Conservation (phyloP, 2,888 invertebrate genomes). For the Hartigia nigra region DNA sequence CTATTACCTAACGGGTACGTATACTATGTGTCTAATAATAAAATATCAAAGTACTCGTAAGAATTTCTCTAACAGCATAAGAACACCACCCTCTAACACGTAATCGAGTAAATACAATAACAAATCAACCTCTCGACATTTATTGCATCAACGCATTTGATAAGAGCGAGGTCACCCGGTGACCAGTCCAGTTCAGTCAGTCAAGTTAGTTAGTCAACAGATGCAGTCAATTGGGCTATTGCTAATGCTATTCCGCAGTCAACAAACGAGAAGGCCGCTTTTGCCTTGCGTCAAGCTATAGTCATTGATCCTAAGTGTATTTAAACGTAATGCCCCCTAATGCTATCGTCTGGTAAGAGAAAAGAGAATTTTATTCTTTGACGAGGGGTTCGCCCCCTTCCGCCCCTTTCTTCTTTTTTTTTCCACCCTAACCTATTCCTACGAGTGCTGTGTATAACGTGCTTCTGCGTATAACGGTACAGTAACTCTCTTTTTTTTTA, state of each 20-base stretch:
- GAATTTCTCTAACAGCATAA: background rate
- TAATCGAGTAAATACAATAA: conserved; percentile 24
- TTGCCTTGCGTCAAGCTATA: background rate
- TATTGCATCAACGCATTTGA: conserved; percentile 58
- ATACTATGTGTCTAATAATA: background rate
- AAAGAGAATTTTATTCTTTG: background rate
- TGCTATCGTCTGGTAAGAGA: conserved; percentile 4
- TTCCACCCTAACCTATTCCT: conserved; percentile 38
- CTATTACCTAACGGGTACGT: background rate
- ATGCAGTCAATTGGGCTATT: conserved; percentile 50
- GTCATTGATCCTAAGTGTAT: conserved; percentile 12
- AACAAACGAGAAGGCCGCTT: background rate
- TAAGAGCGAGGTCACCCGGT: conserved; percentile 54
- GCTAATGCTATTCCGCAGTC: conserved; percentile 16
- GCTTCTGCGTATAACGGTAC: background rate
- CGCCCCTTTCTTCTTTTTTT: conserved; percentile 34
- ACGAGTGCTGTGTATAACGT: conserved; percentile 10
- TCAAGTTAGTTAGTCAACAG: conserved; percentile 38
- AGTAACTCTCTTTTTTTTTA: background rate
- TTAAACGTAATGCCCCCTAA: conserved; percentile 12
- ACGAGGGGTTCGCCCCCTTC: conserved; percentile 2
- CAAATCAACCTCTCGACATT: conserved; percentile 53
- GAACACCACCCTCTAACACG: background rate
- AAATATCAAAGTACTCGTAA: background rate
- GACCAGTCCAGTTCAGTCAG: conserved; percentile 26